These are phyloP conservation scores for Brachyistius frenatus DNA, from an alignment of 2,113 vertebrate genomes.

Conservation along the genomic window DNA sequence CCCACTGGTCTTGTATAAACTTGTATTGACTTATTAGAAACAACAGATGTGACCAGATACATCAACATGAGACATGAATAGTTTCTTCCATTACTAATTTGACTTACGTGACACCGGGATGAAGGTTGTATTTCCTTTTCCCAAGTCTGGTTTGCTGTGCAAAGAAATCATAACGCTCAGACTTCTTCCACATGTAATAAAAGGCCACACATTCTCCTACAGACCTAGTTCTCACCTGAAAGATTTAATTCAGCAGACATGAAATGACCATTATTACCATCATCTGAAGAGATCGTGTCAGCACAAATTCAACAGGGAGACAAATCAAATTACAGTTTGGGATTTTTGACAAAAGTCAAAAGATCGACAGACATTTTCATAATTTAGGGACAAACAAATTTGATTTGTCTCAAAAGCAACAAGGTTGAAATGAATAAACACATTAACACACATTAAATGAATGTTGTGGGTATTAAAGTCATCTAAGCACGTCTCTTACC, in stretches of 20 bases:
- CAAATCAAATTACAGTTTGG: conserved; percentile 45
- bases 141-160: conserved; percentile 97
- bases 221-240: conserved; percentile 96
- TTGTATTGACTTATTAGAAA: not conserved
- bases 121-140: conserved; percentile 98
- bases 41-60: not conserved
- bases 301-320: conserved; percentile 50
- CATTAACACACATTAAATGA: conserved; percentile 8
- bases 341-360: not conserved
- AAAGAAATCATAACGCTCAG: conserved; percentile 98
- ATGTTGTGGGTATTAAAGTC: not conserved
- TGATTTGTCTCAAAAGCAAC: conserved; percentile 49
- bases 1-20: not conserved
- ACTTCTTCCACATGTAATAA: conserved; percentile 99
- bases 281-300: conserved; percentile 50
- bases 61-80: not conserved
- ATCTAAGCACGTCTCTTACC: conserved; percentile 80
- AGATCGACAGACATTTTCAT: not conserved
- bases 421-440: conserved; percentile 36
- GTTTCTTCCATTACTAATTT: not conserved
- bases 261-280: conserved; percentile 78
- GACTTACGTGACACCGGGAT: conserved; percentile 96
- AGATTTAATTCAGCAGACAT: conserved; percentile 85
- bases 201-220: conserved; percentile 99
- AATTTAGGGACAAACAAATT: conserved; percentile 15